Conservation (phyloP, 2,888 invertebrate species). For the Drosophila eohydei region DNA sequence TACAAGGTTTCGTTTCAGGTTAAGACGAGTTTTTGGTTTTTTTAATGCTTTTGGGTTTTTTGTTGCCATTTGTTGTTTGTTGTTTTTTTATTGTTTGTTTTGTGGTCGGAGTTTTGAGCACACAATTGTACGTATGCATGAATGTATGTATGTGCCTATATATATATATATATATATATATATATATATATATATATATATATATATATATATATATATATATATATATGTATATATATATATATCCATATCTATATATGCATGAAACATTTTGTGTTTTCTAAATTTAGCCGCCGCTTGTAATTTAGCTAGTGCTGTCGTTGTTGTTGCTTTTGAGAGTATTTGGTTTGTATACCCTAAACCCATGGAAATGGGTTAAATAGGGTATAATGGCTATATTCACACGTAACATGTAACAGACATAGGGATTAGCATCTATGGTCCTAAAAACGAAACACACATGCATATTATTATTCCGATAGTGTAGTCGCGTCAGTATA, state of each 20-base stretch:
- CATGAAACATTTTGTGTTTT: slow-evolving; percentile 57
- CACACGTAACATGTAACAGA: not conserved
- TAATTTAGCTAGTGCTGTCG: slow-evolving; percentile 28
- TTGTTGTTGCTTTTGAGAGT: slow-evolving; percentile 12
- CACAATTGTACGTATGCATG: not conserved
- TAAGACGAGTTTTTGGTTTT: slow-evolving; percentile 72
- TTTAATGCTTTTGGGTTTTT: slow-evolving; percentile 62
- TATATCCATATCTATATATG: not conserved
- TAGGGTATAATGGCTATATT: not conserved
- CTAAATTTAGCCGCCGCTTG: slow-evolving; percentile 71
- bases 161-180: no score
- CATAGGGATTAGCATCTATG: not conserved
- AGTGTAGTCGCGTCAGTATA: no score
- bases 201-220: no score
- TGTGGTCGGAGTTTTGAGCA: slow-evolving; percentile 53
- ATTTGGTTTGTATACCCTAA: slow-evolving; percentile 3
- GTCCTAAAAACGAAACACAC: not conserved
- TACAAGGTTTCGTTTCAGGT: slow-evolving; percentile 83
- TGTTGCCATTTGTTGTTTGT: slow-evolving; percentile 55
- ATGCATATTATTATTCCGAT: no score
- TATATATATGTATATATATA: no score
- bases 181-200: no score
- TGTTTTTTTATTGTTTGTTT: slow-evolving; percentile 45
- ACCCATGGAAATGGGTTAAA: not conserved
- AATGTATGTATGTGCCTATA: not conserved